A percentile compares a stretch with the other conserved stretches of the same genome.
phyloP scores from a whole-genome alignment of 2,113 vertebrate genomes.

The Genyomyrus donnyi region DNA sequence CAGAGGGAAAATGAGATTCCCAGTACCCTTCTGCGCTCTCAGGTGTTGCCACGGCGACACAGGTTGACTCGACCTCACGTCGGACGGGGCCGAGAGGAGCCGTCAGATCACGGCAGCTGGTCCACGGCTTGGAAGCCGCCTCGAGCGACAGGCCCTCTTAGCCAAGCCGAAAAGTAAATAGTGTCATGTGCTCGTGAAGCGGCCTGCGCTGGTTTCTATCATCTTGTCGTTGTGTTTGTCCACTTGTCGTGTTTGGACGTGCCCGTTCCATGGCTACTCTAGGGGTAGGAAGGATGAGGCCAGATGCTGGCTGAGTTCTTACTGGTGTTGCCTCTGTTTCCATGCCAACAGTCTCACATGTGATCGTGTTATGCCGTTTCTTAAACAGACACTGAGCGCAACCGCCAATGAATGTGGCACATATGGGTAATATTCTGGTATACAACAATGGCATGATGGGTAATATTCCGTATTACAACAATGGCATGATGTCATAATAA shows the following conservation, averaged over 20 bases:
- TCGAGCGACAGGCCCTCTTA: background rate
- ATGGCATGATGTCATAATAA: background rate
- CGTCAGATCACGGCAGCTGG: background rate
- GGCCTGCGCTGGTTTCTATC: background rate
- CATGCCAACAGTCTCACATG: background rate
- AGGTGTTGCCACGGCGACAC: background rate
- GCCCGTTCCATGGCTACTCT: background rate
- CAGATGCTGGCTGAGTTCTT: background rate
- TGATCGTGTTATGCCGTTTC: background rate
- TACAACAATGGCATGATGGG: background rate
- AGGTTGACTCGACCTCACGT: background rate
- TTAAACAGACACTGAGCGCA: background rate
- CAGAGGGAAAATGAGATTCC: background rate
- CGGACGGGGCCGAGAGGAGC: background rate
- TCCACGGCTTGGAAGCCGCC: background rate
- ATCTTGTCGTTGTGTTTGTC: conserved; percentile 6
- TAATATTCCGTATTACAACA: background rate
- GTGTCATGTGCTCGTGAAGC: background rate
- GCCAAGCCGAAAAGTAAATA: background rate
- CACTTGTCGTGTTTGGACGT: background rate
- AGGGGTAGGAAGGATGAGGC: background rate
- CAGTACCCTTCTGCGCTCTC: background rate
- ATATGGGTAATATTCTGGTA: background rate
- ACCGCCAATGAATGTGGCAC: background rate
- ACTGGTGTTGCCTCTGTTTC: background rate